These are phyloP conservation scores for Oryzias sinensis DNA, from an alignment of 2,797 vertebrate genomes.

Conservation along the genomic window DNA sequence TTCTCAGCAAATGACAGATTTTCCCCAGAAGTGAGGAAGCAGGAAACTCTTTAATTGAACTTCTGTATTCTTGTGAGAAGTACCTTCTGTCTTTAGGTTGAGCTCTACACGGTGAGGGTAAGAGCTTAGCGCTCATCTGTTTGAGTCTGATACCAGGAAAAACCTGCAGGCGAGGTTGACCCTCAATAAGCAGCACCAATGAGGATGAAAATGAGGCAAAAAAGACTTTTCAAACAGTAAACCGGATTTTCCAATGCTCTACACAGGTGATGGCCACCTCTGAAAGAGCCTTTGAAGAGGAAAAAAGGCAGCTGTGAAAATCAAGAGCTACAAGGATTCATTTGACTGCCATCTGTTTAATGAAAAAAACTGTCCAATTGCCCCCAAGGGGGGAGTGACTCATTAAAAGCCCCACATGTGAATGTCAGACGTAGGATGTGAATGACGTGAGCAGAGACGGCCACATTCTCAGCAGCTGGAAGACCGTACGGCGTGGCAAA, in stretches of 20 bases:
- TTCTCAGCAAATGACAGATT: too few relatives aligned
- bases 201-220: too few relatives aligned
- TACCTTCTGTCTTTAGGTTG: slow-evolving; percentile 17
- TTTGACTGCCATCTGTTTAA: slow-evolving; percentile 15
- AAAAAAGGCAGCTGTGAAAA: slow-evolving; percentile 28
- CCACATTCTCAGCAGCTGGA: slow-evolving; percentile 4
- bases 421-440: slow-evolving; percentile 1
- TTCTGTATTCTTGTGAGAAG: slow-evolving; percentile 14
- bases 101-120: slow-evolving; percentile 1
- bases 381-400: slow-evolving; percentile 19
- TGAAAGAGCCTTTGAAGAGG: slow-evolving; percentile 8
- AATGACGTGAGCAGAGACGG: slow-evolving; percentile 8
- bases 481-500: slow-evolving; percentile 15
- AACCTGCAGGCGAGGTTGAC: too few relatives aligned
- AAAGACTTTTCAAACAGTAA: too few relatives aligned
- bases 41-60: slow-evolving; percentile 1
- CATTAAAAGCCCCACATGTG: slow-evolving; percentile 14
- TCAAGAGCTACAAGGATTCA: slow-evolving; percentile 18
- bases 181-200: too few relatives aligned
- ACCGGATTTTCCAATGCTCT: not conserved
- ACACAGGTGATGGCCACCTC: slow-evolving; percentile 4
- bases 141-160: too few relatives aligned
- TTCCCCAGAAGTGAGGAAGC: slow-evolving; percentile 3
- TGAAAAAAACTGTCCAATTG: slow-evolving; percentile 31
- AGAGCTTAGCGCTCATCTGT: slow-evolving; percentile 1